These are phyloP conservation scores for Promerops cafer DNA, from an alignment of 2,113 vertebrate species.

Conservation along the genomic window DNA sequence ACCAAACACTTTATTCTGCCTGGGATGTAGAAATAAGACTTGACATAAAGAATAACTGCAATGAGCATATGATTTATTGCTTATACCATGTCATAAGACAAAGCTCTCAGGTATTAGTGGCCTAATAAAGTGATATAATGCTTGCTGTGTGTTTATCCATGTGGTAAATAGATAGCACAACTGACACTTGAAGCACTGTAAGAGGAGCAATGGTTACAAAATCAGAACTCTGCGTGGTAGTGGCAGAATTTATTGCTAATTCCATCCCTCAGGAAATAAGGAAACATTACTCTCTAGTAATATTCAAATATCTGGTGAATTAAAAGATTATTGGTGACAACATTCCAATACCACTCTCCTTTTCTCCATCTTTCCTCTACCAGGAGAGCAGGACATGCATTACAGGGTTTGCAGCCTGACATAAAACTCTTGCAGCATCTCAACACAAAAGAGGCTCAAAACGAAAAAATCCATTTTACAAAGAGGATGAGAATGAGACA, in stretches of 20 bases:
- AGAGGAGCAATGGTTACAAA: not conserved
- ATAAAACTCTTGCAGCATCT: not conserved
- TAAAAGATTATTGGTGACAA: not conserved
- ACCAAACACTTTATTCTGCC: not conserved
- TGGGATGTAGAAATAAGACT: constrained; percentile 7
- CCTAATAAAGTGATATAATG: constrained; percentile 48
- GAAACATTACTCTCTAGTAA: not conserved
- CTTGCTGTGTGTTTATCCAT: constrained; percentile 30
- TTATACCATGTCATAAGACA: not conserved
- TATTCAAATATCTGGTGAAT: not conserved
- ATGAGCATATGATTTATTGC: constrained; percentile 34
- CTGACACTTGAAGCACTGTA: not conserved
- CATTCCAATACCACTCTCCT: not conserved
- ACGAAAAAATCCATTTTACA: not conserved
- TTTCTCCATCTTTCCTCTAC: not conserved
- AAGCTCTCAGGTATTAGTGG: not conserved
- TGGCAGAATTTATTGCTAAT: not conserved
- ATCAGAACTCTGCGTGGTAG: not conserved
- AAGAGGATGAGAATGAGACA: not conserved
- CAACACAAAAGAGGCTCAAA: not conserved
- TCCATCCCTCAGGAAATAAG: not conserved
- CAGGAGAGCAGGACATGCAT: not conserved
- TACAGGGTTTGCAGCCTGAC: not conserved
- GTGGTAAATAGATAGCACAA: constrained; percentile 37
- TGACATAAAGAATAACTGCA: constrained; percentile 42